Base-by-base conservation (phyloP, 2,888 invertebrate species). In the Orthosia gothica region DNA sequence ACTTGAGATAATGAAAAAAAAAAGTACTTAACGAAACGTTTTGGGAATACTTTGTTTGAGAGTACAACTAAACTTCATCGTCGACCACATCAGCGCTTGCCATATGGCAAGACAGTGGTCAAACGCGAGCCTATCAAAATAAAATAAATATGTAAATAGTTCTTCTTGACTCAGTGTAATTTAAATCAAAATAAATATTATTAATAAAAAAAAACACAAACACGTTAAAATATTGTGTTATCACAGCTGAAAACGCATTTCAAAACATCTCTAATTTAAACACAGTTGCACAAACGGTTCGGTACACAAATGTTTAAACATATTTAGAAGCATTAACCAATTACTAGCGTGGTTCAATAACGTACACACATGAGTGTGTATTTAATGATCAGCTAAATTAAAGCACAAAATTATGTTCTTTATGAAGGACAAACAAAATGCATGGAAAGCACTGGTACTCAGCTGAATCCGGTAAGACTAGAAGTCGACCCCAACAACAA, bases 291-390 rank as follows among this genome's bases (percentile, higher is more conserved):
- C 16, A 32, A 20, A 74, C 52, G 26, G 13, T 63, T 64, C 1
- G 12, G 11, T 57, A 16, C 13, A 13, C 18, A 57, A 69, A 57
- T 77, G 47, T 76, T 76, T 57, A 49, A 65, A 69, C 40, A 74
- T 58, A 67, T 76, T 62, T 65, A 16, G 45, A 49, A 16, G 26
- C 32, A 65, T 62, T 62, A 62, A 50, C 49, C 20, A 58, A 70
- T 79, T 83, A 59, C 11, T 50, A 47, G 20, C 50, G 58, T 52
- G 54, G 32, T 70, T 55, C 20, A 59, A 66, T 71, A 32, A 55
- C 12, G 16, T 40, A 40, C 23, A 59, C 23, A 52, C 3, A 50
- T 32, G 26, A 64, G 26, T 59, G 13, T n/a, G 40, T 54, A 49
- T 57, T 74, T 47, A 62, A 65, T 61, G 13, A 65, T 61, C 50